Evolutionary conservation across 2,888 invertebrate species (phyloP).

Genomic region (Tolmerus cingulatus): DNA sequence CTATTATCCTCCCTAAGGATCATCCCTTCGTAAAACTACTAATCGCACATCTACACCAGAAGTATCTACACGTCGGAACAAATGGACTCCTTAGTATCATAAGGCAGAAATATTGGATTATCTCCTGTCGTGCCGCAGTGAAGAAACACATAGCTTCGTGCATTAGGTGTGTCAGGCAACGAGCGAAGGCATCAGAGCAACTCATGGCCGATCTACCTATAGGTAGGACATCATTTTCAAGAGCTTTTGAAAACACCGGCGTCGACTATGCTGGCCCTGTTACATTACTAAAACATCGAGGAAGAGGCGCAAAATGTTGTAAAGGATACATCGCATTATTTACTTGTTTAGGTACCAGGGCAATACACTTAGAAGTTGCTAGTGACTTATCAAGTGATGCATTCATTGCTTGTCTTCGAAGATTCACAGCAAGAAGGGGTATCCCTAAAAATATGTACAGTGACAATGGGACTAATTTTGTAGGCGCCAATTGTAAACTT

Average conservation of each 20-base stretch:
- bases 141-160: background rate
- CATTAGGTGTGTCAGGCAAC: background rate
- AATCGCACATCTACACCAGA: background rate
- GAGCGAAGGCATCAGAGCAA: background rate
- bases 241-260: background rate
- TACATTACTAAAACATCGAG: background rate
- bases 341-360: too few relatives aligned
- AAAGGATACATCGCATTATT: too few relatives aligned
- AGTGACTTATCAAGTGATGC: too few relatives aligned
- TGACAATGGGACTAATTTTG: too few relatives aligned
- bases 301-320: background rate
- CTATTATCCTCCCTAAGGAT: background rate
- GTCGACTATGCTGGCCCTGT: background rate
- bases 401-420: too few relatives aligned
- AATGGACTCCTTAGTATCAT: background rate
- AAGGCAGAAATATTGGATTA: background rate
- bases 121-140: background rate
- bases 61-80: background rate
- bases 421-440: too few relatives aligned
- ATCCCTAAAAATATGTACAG: too few relatives aligned
- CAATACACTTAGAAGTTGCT: too few relatives aligned
- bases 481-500: background rate
- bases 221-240: background rate
- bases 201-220: background rate
- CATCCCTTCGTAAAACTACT: background rate